Conservation (phyloP, 2,797 vertebrate genomes). For the Lacerta bilineata region DNA sequence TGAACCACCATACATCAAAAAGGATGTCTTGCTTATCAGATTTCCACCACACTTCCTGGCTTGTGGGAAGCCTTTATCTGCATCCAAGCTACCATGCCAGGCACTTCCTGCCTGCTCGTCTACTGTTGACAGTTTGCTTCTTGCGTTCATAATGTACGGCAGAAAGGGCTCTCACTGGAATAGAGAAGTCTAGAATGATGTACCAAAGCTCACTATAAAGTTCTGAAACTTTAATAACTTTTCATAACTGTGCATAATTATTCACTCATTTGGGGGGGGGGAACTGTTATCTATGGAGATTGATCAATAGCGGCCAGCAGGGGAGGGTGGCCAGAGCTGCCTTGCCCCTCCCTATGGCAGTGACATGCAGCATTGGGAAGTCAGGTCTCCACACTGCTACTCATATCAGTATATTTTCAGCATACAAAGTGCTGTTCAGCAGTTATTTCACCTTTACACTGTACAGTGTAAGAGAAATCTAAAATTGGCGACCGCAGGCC, state of each 20-base stretch:
- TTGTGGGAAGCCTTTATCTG: neutral
- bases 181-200: neutral
- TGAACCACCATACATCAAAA: neutral
- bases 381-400: no score
- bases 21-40: constrained; percentile 43
- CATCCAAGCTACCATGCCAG: neutral
- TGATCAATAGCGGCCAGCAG: no score
- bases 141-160: neutral
- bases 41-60: constrained; percentile 52
- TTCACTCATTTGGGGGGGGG: neutral
- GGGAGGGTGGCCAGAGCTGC: no score
- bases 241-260: neutral
- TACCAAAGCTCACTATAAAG: neutral
- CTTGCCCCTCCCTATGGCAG: no score
- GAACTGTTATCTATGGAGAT: neutral
- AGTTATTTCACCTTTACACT: neutral
- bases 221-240: neutral
- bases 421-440: neutral
- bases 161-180: neutral
- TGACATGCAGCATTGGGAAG: no score
- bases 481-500: no score
- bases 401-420: neutral
- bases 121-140: neutral
- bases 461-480: neutral
- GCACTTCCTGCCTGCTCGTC: neutral